phyloP scores from a whole-genome alignment of 2,113 vertebrate species.

The Apteryx owenii region DNA sequence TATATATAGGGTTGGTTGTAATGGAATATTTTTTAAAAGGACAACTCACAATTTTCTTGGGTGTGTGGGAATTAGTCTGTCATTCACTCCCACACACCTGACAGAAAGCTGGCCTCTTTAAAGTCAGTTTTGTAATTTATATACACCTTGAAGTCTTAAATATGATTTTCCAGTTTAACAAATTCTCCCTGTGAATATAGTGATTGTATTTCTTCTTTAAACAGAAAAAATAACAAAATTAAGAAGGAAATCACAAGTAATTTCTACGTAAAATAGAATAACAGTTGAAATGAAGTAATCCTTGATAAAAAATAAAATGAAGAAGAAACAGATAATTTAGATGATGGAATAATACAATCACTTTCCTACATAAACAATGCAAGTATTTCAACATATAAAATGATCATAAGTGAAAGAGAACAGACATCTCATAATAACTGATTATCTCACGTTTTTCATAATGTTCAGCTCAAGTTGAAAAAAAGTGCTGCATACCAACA shows the following conservation, averaged over 20 bases:
- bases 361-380: neutral
- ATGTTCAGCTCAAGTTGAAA: conserved; percentile 12
- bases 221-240: neutral
- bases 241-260: neutral
- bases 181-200: neutral
- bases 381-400: conserved; percentile 30
- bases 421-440: neutral
- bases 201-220: neutral
- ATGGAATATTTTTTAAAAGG: neutral
- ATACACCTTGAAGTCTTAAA: conserved; percentile 32
- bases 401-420: conserved; percentile 33
- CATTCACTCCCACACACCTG: neutral
- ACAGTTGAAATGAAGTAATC: neutral
- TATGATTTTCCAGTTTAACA: neutral
- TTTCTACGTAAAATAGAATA: conserved; percentile 1
- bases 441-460: conserved; percentile 11
- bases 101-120: conserved; percentile 25
- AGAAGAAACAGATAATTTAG: neutral
- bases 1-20: neutral
- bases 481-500: neutral
- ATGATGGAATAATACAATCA: neutral
- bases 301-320: neutral
- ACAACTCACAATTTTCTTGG: neutral
- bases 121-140: conserved; percentile 29
- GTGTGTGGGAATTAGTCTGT: neutral